phyloP scores from a whole-genome alignment of 2,888 invertebrate genomes.

The Papilio demoleus region DNA sequence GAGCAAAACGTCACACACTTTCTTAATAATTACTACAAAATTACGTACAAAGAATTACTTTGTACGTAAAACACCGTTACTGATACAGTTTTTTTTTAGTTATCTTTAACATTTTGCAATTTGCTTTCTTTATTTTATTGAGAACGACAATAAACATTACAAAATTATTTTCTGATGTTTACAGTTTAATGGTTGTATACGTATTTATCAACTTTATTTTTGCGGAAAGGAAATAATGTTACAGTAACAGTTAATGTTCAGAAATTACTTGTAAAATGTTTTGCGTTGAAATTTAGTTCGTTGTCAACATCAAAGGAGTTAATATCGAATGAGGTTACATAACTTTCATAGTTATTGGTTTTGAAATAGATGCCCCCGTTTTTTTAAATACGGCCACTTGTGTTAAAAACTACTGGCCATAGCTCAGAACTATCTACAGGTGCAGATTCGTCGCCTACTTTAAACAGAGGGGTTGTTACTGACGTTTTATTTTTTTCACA shows the following conservation, averaged over 20 bases:
- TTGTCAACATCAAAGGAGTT: slow-evolving; percentile 6
- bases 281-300: not conserved
- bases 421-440: too few species aligned
- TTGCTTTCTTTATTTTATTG: not conserved
- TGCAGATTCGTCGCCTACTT: too few species aligned
- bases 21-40: slow-evolving; percentile 1
- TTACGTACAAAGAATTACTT: not conserved
- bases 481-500: not conserved
- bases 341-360: slow-evolving; percentile 12
- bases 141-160: not conserved
- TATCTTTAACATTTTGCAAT: not conserved
- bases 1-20: slow-evolving; percentile 15
- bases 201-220: not conserved
- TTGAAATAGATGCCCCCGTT: not conserved
- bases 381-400: too few species aligned
- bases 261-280: too few species aligned
- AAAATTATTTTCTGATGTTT: not conserved
- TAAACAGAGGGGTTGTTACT: too few species aligned
- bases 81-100: not conserved
- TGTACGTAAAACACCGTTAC: not conserved
- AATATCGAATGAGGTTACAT: not conserved
- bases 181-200: not conserved
- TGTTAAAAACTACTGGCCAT: too few species aligned
- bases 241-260: not conserved
- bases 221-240: not conserved